phyloP scores from a whole-genome alignment of 2,113 vertebrate species.

The Pomatorhinus ruficollis region DNA sequence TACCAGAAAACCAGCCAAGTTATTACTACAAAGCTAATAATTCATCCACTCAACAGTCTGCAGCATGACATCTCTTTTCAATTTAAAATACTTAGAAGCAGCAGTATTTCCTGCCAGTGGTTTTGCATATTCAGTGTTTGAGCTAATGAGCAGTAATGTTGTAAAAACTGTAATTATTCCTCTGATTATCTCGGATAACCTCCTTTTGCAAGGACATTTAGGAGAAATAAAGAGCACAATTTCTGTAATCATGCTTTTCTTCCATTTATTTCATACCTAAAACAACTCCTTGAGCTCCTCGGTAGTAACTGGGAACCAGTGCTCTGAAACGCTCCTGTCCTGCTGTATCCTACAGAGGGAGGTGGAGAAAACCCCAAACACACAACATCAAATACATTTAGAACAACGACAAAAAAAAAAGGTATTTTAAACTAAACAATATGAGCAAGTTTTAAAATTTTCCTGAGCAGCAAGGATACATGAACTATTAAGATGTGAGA shows the following conservation, averaged over 20 bases:
- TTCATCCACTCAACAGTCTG: neutral
- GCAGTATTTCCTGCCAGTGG: neutral
- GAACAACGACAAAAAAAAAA: neutral
- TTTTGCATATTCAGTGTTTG: neutral
- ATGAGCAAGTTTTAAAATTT: neutral
- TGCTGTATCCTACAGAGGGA: constrained; percentile 53
- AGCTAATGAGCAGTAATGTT: neutral
- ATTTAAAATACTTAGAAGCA: neutral
- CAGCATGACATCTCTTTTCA: neutral
- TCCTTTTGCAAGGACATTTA: neutral
- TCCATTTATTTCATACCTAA: constrained; percentile 29
- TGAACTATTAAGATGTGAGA: neutral
- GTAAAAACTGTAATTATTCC: neutral
- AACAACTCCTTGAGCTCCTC: constrained; percentile 67
- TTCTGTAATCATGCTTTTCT: neutral
- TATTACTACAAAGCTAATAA: neutral
- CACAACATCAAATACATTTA: neutral
- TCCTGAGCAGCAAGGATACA: neutral
- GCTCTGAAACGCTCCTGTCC: constrained; percentile 66
- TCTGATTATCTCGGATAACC: neutral
- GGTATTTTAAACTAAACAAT: neutral
- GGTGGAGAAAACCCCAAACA: neutral
- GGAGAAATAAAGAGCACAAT: neutral
- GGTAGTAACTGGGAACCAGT: constrained; percentile 59
- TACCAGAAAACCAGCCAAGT: neutral